These are phyloP conservation scores for Hecatera dysodea DNA, from an alignment of 2,888 invertebrate genomes.

Conservation along the genomic window DNA sequence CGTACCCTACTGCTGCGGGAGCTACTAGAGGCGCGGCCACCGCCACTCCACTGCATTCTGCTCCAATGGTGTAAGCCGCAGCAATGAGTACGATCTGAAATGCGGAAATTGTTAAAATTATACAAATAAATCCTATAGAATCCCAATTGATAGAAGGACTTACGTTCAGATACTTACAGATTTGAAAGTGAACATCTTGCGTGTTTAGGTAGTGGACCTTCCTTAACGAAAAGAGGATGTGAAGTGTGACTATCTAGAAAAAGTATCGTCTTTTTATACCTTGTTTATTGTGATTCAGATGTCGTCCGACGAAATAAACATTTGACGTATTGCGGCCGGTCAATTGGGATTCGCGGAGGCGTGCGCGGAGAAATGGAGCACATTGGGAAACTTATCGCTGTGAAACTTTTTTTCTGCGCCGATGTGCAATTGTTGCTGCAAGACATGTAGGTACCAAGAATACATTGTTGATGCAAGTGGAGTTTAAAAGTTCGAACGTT, in stretches of 20 bases:
- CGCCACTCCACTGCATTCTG: slow-evolving; percentile 82
- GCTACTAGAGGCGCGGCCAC: slow-evolving; percentile 85
- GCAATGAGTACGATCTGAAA: slow-evolving; percentile 86
- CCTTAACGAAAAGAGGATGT: slow-evolving; percentile 85
- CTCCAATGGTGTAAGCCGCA: slow-evolving; percentile 80
- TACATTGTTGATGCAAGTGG: slow-evolving; percentile 20
- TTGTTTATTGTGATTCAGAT: slow-evolving; percentile 86
- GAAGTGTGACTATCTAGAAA: slow-evolving; percentile 82
- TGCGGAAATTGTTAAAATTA: slow-evolving; percentile 50
- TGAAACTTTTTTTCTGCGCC: slow-evolving; percentile 76
- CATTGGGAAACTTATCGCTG: slow-evolving; percentile 83
- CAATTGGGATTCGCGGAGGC: slow-evolving; percentile 87
- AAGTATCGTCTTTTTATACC: slow-evolving; percentile 85
- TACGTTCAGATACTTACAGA: slow-evolving; percentile 86
- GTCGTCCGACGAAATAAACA: slow-evolving; percentile 83
- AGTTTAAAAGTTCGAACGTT: slow-evolving; percentile 6
- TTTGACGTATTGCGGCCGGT: slow-evolving; percentile 85
- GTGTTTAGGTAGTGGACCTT: slow-evolving; percentile 84
- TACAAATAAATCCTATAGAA: neutral
- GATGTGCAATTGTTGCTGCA: slow-evolving; percentile 60
- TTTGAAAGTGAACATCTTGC: slow-evolving; percentile 89
- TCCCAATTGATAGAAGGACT: neutral
- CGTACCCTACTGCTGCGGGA: slow-evolving; percentile 91
- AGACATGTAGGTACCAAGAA: slow-evolving; percentile 50
- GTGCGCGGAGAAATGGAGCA: slow-evolving; percentile 88